phyloP scores from a whole-genome alignment of 2,797 vertebrate species.

The Poeciliopsis presidionis region DNA sequence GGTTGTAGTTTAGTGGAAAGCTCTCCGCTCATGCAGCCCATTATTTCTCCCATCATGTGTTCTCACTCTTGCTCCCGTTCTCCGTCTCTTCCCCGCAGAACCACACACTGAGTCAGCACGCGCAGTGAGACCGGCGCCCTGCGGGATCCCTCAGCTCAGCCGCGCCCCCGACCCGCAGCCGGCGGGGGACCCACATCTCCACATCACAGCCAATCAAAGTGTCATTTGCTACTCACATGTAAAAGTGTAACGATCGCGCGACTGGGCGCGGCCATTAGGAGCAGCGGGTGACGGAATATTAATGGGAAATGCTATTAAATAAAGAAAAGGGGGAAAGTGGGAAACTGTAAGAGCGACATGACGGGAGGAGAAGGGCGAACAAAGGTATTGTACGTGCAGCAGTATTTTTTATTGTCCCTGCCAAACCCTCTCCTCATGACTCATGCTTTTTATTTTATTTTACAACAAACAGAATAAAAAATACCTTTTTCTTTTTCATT shows the following conservation, averaged over 20 bases:
- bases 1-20: slow-evolving; percentile 84
- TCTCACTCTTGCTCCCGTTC: slow-evolving; percentile 85
- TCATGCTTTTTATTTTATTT: slow-evolving; percentile 87
- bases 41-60: slow-evolving; percentile 98
- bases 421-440: slow-evolving; percentile 70
- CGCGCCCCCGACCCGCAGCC: slow-evolving; percentile 93
- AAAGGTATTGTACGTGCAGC: slow-evolving; percentile 99
- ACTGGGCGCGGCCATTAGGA: slow-evolving; percentile 99
- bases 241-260: slow-evolving; percentile 99
- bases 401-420: slow-evolving; percentile 99
- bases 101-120: slow-evolving; percentile 99
- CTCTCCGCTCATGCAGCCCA: slow-evolving; percentile 89
- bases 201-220: slow-evolving; percentile 99
- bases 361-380: slow-evolving; percentile 68
- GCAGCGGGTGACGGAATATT: slow-evolving; percentile 99
- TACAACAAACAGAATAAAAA: slow-evolving; percentile 79
- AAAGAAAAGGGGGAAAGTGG: slow-evolving; percentile 75
- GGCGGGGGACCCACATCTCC: slow-evolving; percentile 98
- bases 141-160: slow-evolving; percentile 95
- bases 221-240: slow-evolving; percentile 99
- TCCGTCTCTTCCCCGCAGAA: slow-evolving; percentile 91
- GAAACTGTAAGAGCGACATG: slow-evolving; percentile 64
- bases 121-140: slow-evolving; percentile 95
- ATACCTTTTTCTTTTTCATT: slow-evolving; percentile 73
- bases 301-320: slow-evolving; percentile 99